Base-by-base conservation (phyloP, 2,113 vertebrate genomes). In the Pungitius pungitius region DNA sequence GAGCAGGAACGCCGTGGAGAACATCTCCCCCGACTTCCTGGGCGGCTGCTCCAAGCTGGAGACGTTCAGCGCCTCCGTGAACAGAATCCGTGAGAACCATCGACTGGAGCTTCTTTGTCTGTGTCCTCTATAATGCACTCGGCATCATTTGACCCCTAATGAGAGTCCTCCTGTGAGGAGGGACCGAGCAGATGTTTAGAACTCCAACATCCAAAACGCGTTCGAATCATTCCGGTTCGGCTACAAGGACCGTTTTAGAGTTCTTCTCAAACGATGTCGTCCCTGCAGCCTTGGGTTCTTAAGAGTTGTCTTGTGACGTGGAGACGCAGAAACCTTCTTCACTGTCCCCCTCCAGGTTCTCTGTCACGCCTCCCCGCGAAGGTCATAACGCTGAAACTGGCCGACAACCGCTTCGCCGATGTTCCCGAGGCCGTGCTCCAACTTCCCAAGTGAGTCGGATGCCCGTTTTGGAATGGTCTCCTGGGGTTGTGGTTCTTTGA, bases 351-450 rank as follows among this genome's bases (percentile, higher is more conserved):
- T 88, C 1, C 91, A 99, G 98, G 91, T 89, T 82, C 72, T 4
- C 62, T 97, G 75, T 92, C 93, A 47, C 80, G 87, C 33, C 93
- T 98, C 57, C 93, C 97, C 8, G 88, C 91, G 43, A 97, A 94
- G 78, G 77, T 99, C 87, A 96, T 93, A 26, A 95, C 90, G 3
- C 40, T 99, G 77, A 99, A 96, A 87, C 90, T 99, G 59, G 94
- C 96, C 56, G 94, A 95, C 61, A 99, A 99, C 92, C 75, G 12
- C 64, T 98, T 98, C 86, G 86, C 49, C 26, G 63, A 47, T 69
- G 72, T 99, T 83, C 94, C 97, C 15, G 92, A 95, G 77, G 88
- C 91, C 13, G 84, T 99, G 77, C 93, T 96, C 39, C 85, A 90
- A 24, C 94, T 99, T 33, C 95, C 96, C 68, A 95, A 95, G 98